Base-by-base conservation (phyloP, 2,888 invertebrate genomes). In the Hyppa rectilinea region DNA sequence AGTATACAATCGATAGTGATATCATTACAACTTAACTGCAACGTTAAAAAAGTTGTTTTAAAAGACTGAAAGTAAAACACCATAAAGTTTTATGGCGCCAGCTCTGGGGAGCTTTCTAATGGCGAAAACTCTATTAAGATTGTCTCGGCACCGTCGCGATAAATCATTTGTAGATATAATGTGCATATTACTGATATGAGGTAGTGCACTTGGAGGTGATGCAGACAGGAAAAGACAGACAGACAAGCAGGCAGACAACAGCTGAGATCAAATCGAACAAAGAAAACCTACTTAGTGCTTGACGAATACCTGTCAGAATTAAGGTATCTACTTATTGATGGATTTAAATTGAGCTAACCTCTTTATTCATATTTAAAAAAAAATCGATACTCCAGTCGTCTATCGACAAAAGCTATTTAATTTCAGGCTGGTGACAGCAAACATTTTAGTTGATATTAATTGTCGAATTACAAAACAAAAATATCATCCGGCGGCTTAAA, bases 101-200 rank as follows among this genome's bases (percentile, higher is more conserved):
- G 38, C 56, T 71, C 62, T 62, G 31, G 59, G 40, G 56, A 64
- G 64, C 80, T 84, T 78, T 84, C 82, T 82, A 84, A 83, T 78
- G 77, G 80, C 59, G 68, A 68, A 66, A 75, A 69, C 71, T 31
- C 65, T 80, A 84, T 82, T 83, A 82, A 82, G 77, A 84, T 83
- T 60, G 80, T 71, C 76, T 71, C 64, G 17, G 55, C 43, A 40
- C 0, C 45, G 38, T 47, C 64, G 68, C 40, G 68, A 80, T 84
- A 81, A 74, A 78, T 84, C 73, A 84, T 68, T 40, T 55, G 36
- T 62, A 61, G 55, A 69, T 78, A 17, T 67, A 61, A 68, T 77
- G 75, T 50, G 63, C 58, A 59, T 47, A 60, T 60, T 45, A 50
- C 58, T 75, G 59, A 75, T 75, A 40, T 59, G 49, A 63, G 34